Evolutionary conservation across 2,888 invertebrate genomes (phyloP).

Genomic region (Empis livida): DNA sequence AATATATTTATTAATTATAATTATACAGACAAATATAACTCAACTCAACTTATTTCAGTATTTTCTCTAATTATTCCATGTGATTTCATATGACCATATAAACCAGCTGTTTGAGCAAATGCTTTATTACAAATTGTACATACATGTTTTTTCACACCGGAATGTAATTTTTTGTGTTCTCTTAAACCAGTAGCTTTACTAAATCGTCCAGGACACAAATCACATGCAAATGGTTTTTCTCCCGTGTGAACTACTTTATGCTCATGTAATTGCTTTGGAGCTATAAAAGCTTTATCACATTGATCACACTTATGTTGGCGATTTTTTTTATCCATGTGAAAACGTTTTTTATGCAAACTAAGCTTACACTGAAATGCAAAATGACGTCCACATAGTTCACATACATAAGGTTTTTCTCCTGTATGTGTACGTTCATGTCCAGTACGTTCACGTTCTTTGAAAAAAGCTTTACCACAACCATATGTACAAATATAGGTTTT

Average conservation of each 20-base stretch:
- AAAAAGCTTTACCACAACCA: background rate
- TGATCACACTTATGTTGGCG: background rate
- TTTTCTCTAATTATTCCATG: slow-evolving; percentile 1
- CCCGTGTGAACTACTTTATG: background rate
- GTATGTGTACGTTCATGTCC: background rate
- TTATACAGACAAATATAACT: no score
- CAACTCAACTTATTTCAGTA: no score
- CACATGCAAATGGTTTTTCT: slow-evolving; percentile 8
- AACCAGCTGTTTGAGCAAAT: slow-evolving; percentile 13
- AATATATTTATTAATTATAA: no score
- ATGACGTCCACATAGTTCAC: background rate
- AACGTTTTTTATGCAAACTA: background rate
- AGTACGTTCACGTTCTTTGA: background rate
- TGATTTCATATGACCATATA: slow-evolving; percentile 9
- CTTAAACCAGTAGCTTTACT: slow-evolving; percentile 3
- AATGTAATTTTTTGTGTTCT: slow-evolving; percentile 7
- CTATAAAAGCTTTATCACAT: background rate
- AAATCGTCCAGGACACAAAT: slow-evolving; percentile 5
- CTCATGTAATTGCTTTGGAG: background rate
- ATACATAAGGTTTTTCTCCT: background rate
- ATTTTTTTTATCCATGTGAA: background rate
- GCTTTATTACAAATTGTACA: slow-evolving; percentile 8
- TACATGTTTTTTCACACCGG: slow-evolving; percentile 15
- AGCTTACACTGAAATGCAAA: background rate
- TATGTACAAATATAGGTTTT: background rate